phyloP scores from a whole-genome alignment of 2,888 invertebrate genomes.

The Subacronicta megacephala region DNA sequence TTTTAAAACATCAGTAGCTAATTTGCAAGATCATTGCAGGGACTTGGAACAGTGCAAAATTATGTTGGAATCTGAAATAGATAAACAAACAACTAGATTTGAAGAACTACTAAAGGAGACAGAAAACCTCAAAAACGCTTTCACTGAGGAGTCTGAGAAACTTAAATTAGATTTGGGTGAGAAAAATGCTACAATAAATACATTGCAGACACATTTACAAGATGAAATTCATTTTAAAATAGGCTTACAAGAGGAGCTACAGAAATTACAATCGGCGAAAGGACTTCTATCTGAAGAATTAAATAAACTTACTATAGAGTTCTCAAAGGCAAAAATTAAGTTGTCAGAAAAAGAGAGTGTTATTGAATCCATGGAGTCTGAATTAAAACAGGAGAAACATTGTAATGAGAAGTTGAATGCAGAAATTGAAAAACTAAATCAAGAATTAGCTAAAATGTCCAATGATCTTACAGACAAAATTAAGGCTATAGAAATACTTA shows the following conservation, averaged over 20 bases:
- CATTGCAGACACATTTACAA: constrained; percentile 72
- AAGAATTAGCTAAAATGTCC: constrained; percentile 49
- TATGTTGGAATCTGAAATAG: constrained; percentile 64
- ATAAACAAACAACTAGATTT: constrained; percentile 61
- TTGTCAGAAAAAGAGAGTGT: constrained; percentile 63
- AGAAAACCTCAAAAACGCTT: constrained; percentile 62
- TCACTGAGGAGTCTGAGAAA: constrained; percentile 65
- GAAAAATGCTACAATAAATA: constrained; percentile 66
- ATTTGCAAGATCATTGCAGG: constrained; percentile 62
- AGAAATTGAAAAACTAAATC: constrained; percentile 54
- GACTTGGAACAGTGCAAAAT: constrained; percentile 63
- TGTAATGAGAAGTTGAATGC: constrained; percentile 47
- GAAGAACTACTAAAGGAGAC: constrained; percentile 65
- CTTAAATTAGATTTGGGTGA: constrained; percentile 69
- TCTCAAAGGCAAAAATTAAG: constrained; percentile 51
- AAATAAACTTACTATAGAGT: constrained; percentile 53
- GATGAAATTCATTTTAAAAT: constrained; percentile 74
- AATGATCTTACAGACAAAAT: constrained; percentile 57
- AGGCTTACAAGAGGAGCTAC: constrained; percentile 65
- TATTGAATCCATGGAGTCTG: constrained; percentile 60
- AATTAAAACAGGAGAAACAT: constrained; percentile 60
- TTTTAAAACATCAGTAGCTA: constrained; percentile 57
- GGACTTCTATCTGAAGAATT: constrained; percentile 55
- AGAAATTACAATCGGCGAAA: constrained; percentile 58
- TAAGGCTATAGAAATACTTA: constrained; percentile 50